Evolutionary conservation across 2,888 invertebrate genomes (phyloP).

Genomic region (Clunio marinus): DNA sequence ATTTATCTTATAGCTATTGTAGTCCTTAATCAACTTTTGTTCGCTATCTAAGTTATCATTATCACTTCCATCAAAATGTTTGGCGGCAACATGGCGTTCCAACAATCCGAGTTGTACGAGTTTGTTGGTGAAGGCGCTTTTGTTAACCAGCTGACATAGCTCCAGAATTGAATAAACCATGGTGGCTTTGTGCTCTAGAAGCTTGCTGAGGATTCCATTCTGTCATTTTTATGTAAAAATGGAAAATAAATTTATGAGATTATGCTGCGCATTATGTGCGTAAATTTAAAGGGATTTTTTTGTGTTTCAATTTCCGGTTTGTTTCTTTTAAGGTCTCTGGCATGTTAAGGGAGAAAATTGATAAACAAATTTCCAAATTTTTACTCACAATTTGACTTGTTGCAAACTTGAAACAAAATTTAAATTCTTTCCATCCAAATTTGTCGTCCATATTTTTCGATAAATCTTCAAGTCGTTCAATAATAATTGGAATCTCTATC

Average conservation of each 20-base stretch:
- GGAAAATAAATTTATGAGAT: constrained; percentile 21
- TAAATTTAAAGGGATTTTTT: too few relatives aligned
- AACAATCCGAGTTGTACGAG: constrained; percentile 57
- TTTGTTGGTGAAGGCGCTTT: constrained; percentile 60
- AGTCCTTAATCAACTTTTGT: constrained; percentile 41
- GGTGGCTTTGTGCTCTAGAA: constrained; percentile 53
- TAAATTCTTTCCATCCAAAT: constrained; percentile 59
- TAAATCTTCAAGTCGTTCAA: constrained; percentile 59
- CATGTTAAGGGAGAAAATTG: too few relatives aligned
- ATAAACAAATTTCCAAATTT: neutral
- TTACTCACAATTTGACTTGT: constrained; percentile 62
- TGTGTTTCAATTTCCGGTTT: too few relatives aligned
- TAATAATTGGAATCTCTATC: constrained; percentile 60
- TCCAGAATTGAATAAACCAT: constrained; percentile 53
- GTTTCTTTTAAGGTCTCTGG: too few relatives aligned
- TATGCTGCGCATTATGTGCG: too few relatives aligned
- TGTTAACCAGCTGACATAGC: constrained; percentile 57
- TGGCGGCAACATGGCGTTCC: constrained; percentile 44
- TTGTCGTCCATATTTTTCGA: constrained; percentile 60
- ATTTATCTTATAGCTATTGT: constrained; percentile 47
- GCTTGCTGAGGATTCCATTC: constrained; percentile 55
- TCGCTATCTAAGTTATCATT: constrained; percentile 32
- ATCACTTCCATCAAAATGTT: constrained; percentile 30
- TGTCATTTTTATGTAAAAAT: constrained; percentile 45
- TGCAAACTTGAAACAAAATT: constrained; percentile 60